A percentile compares a stretch with the other conserved stretches of the same genome.
phyloP scores from a whole-genome alignment of 2,888 invertebrate genomes.

The Archips xylosteana region DNA sequence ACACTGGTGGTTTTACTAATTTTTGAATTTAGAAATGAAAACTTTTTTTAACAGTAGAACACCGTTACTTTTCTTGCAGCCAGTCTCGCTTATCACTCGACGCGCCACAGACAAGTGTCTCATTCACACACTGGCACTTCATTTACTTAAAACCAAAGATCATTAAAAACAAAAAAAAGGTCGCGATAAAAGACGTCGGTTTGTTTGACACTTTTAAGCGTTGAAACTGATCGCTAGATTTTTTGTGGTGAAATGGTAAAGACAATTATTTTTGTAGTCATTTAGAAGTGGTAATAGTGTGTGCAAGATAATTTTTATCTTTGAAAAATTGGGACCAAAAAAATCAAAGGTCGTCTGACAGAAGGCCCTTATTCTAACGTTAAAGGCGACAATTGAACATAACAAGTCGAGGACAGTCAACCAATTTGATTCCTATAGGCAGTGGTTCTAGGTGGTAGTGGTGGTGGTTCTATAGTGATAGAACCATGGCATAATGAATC shows the following conservation, averaged over 20 bases:
- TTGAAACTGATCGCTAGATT: conserved; percentile 29
- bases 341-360: too few relatives aligned
- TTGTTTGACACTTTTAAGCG: conserved; percentile 39
- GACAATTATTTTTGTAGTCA: not conserved
- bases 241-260: conserved; percentile 13
- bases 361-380: too few relatives aligned
- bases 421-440: too few relatives aligned
- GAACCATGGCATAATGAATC: too few relatives aligned
- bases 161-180: conserved; percentile 38
- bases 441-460: too few relatives aligned
- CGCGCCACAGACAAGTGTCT: conserved; percentile 33
- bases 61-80: not conserved
- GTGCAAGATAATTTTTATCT: not conserved
- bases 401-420: too few relatives aligned
- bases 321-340: not conserved
- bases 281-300: not conserved
- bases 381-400: too few relatives aligned
- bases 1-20: too few relatives aligned
- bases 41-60: too few relatives aligned
- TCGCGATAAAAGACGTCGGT: conserved; percentile 37
- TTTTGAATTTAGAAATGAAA: not conserved
- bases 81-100: conserved; percentile 28
- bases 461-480: too few relatives aligned
- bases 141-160: conserved; percentile 27
- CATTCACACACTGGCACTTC: conserved; percentile 41